These are phyloP conservation scores for Polypterus bichir DNA, from an alignment of 2,113 vertebrate genomes.

Conservation along the genomic window DNA sequence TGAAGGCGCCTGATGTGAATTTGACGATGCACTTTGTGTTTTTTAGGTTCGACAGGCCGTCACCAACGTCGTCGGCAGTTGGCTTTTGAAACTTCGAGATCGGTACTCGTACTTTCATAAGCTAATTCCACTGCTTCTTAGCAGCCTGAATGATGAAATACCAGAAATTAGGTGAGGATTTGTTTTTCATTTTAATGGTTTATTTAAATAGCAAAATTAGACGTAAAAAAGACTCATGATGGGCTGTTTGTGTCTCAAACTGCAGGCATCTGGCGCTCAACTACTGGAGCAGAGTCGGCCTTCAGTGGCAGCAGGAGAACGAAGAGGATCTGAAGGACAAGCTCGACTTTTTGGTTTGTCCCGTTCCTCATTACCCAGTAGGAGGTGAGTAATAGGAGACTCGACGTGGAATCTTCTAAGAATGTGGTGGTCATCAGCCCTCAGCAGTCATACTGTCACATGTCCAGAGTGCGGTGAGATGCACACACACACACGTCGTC, in stretches of 20 bases:
- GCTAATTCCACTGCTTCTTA: slow-evolving; percentile 77
- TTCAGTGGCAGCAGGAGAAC: slow-evolving; percentile 91
- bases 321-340: slow-evolving; percentile 90
- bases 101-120: slow-evolving; percentile 89
- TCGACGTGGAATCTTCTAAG: neutral
- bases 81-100: slow-evolving; percentile 74
- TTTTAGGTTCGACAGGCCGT: slow-evolving; percentile 73
- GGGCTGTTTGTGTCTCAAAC: neutral
- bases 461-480: too few species aligned
- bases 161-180: slow-evolving; percentile 65
- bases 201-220: neutral
- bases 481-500: too few species aligned
- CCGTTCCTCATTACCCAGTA: slow-evolving; percentile 58
- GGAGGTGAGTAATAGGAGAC: slow-evolving; percentile 50
- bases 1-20: too few species aligned
- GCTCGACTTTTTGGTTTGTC: slow-evolving; percentile 62
- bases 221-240: neutral
- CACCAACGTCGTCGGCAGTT: slow-evolving; percentile 63
- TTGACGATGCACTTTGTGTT: neutral
- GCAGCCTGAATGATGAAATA: slow-evolving; percentile 66
- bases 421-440: too few species aligned
- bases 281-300: slow-evolving; percentile 72
- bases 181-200: neutral
- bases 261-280: slow-evolving; percentile 55
- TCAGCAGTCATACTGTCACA: too few species aligned